Evolutionary conservation across 2,113 vertebrate genomes (phyloP), one percentile per base, ranked within the genome.

Genomic region (Trinectes maculatus): DNA sequence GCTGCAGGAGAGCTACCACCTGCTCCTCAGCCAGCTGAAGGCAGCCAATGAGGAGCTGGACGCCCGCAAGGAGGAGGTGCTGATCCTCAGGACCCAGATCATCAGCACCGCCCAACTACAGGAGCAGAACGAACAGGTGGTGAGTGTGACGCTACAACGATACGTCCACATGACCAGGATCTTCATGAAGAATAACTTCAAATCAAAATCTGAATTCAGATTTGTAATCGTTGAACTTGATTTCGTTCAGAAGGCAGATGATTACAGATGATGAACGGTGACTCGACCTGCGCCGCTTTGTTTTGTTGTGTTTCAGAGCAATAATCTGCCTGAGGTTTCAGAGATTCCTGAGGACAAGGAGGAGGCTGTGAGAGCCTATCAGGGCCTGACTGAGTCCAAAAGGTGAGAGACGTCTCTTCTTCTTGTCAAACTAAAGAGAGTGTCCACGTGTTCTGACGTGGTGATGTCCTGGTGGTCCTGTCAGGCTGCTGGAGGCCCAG

Each of bases 31-130:
- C 60, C 98, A 99, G 83, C 95, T 99, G 42, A 94, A 90, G 51
- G 68, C 88, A 0, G 94, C 96, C 86, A 92, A 81, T 0, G 97
- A 99, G 89, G 98, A 99, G 89, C 86, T 99, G 39, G 98, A 99
- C 19, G 95, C 96, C 28, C 93, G 98, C 57, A 98, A 98, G 71
- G 97, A 99, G 80, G 98, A 99, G 68, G 96, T 99, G 6, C 94
- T 99, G 2, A 94, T 95, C 66, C 94, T 99, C 18, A 93, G 93
- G 83, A 90, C 95, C 0, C 95, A 99, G 89, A 96, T 99, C 0
- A 91, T 98, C 77, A 97, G 91, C 37, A 46, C 80, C 0, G 92
- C 93, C 19, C 93, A 93, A 82, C 90, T 90, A 25, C 87, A 84
- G 6, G 92, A 93, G 2, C 47, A 29, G 0, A 83, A 71, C 21